phyloP scores from a whole-genome alignment of 1,140 invertebrate genomes.

The Drosophila bocki region DNA sequence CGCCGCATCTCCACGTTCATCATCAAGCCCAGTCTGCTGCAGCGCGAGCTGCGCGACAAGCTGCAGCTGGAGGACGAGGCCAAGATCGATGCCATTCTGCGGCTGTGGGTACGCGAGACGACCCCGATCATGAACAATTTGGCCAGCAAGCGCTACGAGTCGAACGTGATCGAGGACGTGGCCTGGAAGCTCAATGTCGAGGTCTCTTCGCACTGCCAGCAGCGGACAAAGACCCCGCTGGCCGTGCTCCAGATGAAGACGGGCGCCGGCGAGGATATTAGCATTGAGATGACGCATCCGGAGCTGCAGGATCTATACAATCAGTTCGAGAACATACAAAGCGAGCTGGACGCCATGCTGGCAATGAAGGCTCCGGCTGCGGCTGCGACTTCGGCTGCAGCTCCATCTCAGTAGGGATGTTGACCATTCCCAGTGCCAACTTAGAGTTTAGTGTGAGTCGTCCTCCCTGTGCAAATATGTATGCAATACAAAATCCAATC shows the following conservation, averaged over 20 bases:
- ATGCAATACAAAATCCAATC: constrained; percentile 37
- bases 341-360: constrained; percentile 76
- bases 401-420: constrained; percentile 9
- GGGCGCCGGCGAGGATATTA: constrained; percentile 77
- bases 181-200: constrained; percentile 83
- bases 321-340: constrained; percentile 81
- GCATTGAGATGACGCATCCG: constrained; percentile 81
- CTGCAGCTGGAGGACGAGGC: constrained; percentile 81
- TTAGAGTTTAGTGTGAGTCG: constrained; percentile 10
- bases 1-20: constrained; percentile 83
- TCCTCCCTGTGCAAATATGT: constrained; percentile 21
- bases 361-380: constrained; percentile 52
- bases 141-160: constrained; percentile 77
- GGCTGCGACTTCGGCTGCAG: background rate
- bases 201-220: constrained; percentile 82
- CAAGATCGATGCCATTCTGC: constrained; percentile 83
- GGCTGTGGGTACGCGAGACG: constrained; percentile 80
- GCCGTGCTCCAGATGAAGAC: constrained; percentile 79
- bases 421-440: constrained; percentile 23
- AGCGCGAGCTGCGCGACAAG: constrained; percentile 80
- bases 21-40: constrained; percentile 79
- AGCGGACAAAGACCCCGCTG: constrained; percentile 76
- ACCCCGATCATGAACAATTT: constrained; percentile 81
- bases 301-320: constrained; percentile 80
- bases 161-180: constrained; percentile 82